These are phyloP conservation scores for Himalopsyche tibetana DNA, from an alignment of 2,888 invertebrate genomes.

Conservation along the genomic window DNA sequence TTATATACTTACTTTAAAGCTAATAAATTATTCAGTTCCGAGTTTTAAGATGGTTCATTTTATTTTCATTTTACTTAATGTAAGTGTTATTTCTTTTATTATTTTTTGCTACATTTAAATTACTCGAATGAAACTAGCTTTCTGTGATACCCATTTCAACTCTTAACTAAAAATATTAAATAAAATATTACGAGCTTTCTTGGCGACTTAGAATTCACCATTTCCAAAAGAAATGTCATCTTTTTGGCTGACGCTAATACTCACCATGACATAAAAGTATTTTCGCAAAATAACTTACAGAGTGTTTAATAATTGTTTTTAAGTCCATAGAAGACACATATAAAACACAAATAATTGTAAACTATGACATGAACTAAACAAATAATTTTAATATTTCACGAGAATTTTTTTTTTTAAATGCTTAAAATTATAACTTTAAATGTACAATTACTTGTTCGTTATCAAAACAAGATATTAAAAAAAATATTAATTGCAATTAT, in stretches of 20 bases:
- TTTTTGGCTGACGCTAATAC: conserved; percentile 54
- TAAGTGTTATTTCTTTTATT: not conserved
- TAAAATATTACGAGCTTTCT: conserved; percentile 15
- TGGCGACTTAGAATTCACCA: conserved; percentile 28
- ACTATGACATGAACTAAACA: no score
- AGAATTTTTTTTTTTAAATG: no score
- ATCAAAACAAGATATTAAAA: no score
- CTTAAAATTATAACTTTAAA: no score
- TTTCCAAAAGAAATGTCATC: conserved; percentile 37
- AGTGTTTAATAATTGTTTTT: not conserved
- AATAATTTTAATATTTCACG: no score
- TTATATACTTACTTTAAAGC: not conserved
- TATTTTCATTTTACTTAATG: not conserved
- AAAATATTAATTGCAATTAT: no score
- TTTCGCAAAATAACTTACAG: conserved; percentile 47
- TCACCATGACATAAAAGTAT: conserved; percentile 58
- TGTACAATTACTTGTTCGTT: no score
- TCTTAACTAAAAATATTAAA: conserved; percentile 23
- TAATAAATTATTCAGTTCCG: not conserved
- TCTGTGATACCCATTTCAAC: not conserved
- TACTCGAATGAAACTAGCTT: conserved; percentile 46
- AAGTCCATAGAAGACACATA: no score
- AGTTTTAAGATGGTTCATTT: not conserved
- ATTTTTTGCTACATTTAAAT: conserved; percentile 51
- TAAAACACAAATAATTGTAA: no score